Conservation (phyloP, 2,797 vertebrate genomes). For the Buceros bicornis region DNA sequence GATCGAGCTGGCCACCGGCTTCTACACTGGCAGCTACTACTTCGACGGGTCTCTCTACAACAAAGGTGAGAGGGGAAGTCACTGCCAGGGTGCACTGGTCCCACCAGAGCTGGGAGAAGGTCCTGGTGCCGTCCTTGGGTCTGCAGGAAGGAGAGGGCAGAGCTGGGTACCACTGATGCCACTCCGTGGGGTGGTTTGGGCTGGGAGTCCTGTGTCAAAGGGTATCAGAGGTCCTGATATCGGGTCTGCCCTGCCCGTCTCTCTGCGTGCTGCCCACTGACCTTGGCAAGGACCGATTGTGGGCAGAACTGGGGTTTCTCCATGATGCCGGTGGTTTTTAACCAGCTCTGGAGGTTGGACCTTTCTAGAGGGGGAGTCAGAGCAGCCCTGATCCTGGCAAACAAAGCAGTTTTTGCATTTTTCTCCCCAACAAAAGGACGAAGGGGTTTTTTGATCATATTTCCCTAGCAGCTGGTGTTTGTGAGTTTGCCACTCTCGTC, state of each 20-base stretch:
- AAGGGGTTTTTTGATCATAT: neutral
- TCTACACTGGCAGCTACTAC: constrained; percentile 98
- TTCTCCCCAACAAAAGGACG: neutral
- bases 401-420: neutral
- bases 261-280: neutral
- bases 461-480: neutral
- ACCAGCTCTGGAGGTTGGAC: neutral
- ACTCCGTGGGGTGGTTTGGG: neutral
- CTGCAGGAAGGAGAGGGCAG: neutral
- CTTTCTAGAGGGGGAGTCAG: neutral
- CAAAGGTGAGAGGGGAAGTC: constrained; percentile 84
- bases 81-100: fast-evolving
- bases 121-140: neutral
- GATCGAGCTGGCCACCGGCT: constrained; percentile 94
- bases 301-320: neutral
- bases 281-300: neutral
- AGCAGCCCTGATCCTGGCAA: neutral
- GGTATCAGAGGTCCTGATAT: fast-evolving
- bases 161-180: fast-evolving
- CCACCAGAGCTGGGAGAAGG: neutral
- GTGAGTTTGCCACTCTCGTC: neutral
- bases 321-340: neutral
- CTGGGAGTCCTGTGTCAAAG: neutral
- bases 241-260: fast-evolving
- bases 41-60: constrained; percentile 98